Conservation (phyloP, 1,140 invertebrate genomes). For the Zaprionus ornatus region DNA sequence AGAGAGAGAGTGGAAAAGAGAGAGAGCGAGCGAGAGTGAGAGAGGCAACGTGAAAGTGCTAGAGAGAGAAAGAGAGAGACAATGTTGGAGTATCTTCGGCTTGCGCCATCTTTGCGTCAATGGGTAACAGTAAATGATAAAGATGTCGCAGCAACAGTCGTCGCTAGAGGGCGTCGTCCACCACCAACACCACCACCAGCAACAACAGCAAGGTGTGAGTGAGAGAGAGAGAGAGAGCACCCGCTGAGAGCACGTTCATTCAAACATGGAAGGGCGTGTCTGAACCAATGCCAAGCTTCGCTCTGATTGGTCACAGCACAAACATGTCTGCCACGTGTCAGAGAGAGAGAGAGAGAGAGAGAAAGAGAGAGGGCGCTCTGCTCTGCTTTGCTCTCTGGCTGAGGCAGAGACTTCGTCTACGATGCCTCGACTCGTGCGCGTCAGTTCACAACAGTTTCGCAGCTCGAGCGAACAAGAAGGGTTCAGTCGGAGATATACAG, state of each 20-base stretch:
- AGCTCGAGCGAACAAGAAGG: slow-evolving; percentile 78
- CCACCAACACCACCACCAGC: slow-evolving; percentile 27
- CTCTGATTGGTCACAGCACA: slow-evolving; percentile 43
- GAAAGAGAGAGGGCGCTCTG: not conserved
- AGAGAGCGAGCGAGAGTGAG: slow-evolving; percentile 7
- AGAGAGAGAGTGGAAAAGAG: slow-evolving; percentile 11
- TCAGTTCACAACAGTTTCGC: slow-evolving; percentile 76
- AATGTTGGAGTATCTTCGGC: slow-evolving; percentile 21
- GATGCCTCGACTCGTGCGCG: slow-evolving; percentile 33
- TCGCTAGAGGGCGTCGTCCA: slow-evolving; percentile 36
- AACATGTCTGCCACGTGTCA: slow-evolving; percentile 52
- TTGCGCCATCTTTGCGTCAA: slow-evolving; percentile 61
- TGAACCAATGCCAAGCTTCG: not conserved
- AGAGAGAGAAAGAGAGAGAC: slow-evolving; percentile 26
- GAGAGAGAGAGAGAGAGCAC: slow-evolving; percentile 32
- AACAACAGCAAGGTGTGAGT: slow-evolving; percentile 6
- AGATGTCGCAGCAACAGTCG: slow-evolving; percentile 47
- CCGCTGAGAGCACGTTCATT: slow-evolving; percentile 36
- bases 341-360: slow-evolving; percentile 1
- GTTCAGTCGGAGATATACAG: slow-evolving; percentile 31
- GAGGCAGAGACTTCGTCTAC: slow-evolving; percentile 6
- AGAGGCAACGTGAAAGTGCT: not conserved
- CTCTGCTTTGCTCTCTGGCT: slow-evolving; percentile 2
- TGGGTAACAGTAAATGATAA: slow-evolving; percentile 53
- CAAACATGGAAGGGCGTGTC: slow-evolving; percentile 38